Conservation (phyloP, 2,797 vertebrate species). For the Trichosurus vulpecula region DNA sequence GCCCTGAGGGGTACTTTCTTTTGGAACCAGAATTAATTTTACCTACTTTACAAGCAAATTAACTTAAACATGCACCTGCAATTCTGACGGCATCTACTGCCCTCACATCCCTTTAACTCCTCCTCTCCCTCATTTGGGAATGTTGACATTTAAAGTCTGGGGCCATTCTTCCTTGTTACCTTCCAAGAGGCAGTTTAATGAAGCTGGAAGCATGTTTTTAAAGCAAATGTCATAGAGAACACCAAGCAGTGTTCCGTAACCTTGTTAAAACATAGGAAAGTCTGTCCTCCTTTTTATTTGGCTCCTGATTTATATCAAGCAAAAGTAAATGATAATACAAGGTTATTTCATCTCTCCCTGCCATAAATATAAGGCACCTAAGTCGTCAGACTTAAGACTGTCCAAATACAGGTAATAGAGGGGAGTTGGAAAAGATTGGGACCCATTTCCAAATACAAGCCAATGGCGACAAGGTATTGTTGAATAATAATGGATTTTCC, state of each 20-base stretch:
- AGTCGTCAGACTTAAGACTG: constrained; percentile 67
- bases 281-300: constrained; percentile 73
- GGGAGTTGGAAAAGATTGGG: constrained; percentile 55
- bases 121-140: neutral
- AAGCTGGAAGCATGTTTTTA: constrained; percentile 76
- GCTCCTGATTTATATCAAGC: constrained; percentile 76
- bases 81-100: constrained; percentile 58
- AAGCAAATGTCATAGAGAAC: constrained; percentile 80
- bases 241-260: constrained; percentile 69
- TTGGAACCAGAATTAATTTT: constrained; percentile 76
- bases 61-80: constrained; percentile 68
- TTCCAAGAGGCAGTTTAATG: constrained; percentile 76
- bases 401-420: constrained; percentile 72
- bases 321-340: constrained; percentile 73
- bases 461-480: constrained; percentile 26
- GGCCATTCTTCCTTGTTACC: constrained; percentile 68
- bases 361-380: constrained; percentile 63
- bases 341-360: constrained; percentile 66
- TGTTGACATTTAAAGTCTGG: constrained; percentile 44
- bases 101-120: constrained; percentile 28
- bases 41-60: constrained; percentile 76
- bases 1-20: constrained; percentile 64
- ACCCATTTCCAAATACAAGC: neutral
- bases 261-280: constrained; percentile 75
- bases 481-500: neutral